Conservation (phyloP, 2,113 vertebrate genomes). For the Odontesthes bonariensis region DNA sequence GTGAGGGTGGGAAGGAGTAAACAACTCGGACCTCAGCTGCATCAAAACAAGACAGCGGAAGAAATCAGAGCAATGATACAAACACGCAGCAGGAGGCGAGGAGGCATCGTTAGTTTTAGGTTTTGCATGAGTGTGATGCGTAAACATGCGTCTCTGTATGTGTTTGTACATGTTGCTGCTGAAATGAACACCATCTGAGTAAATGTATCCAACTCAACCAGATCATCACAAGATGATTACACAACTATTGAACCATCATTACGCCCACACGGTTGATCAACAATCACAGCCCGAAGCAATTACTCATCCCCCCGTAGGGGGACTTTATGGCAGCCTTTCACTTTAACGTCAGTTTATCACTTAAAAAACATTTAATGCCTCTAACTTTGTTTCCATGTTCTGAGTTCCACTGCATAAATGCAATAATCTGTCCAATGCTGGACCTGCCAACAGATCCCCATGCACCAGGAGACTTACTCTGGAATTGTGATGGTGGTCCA, state of each 20-base stretch:
- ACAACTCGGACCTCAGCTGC: constrained; percentile 15
- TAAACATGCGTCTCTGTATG: constrained; percentile 1
- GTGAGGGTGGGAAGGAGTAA: constrained; percentile 30
- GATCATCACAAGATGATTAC: not conserved
- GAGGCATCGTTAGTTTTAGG: too few relatives aligned
- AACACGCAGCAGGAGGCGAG: not conserved
- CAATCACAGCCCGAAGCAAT: not conserved
- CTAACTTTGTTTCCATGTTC: not conserved
- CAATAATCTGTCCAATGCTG: not conserved
- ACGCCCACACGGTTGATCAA: not conserved
- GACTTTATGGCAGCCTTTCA: too few relatives aligned
- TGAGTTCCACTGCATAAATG: not conserved
- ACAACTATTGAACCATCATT: not conserved
- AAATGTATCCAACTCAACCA: not conserved
- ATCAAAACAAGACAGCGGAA: constrained; percentile 24
- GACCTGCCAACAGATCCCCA: not conserved
- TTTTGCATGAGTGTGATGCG: not conserved
- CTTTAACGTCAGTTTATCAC: too few relatives aligned
- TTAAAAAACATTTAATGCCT: not conserved
- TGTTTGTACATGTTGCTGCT: constrained; percentile 14
- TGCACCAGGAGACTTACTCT: not conserved
- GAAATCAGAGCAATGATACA: not conserved
- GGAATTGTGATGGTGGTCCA: too few relatives aligned
- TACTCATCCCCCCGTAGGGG: too few relatives aligned
- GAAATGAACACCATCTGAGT: not conserved